Conservation (phyloP, 2,113 vertebrate genomes). For the Hypomesus transpacificus region DNA sequence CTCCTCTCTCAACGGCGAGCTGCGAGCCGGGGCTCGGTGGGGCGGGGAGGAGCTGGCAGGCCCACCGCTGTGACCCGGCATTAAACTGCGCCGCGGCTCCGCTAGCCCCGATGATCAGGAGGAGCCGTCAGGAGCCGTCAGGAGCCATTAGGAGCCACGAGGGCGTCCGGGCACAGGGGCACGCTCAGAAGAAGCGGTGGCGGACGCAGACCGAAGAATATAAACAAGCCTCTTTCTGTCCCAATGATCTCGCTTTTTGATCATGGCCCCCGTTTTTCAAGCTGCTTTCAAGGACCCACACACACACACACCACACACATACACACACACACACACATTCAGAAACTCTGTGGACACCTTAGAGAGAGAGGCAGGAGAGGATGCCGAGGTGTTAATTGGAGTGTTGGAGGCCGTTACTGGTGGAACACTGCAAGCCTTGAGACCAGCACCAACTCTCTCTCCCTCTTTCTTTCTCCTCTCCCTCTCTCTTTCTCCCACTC, state of each 20-base stretch:
- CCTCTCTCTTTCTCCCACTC: background rate
- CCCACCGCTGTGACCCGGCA: background rate
- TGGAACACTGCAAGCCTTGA: conserved; percentile 23
- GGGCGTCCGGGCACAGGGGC: background rate
- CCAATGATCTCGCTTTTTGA: background rate
- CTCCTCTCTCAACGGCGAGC: background rate
- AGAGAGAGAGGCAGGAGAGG: conserved; percentile 5
- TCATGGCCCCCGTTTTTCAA: background rate
- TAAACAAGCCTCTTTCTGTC: background rate
- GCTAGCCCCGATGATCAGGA: background rate
- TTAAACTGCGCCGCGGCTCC: background rate
- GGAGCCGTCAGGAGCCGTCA: background rate
- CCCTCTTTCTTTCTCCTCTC: no score
- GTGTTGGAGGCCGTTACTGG: conserved; percentile 13
- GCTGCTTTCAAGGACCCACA: background rate
- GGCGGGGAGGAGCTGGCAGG: background rate
- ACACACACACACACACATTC: no score
- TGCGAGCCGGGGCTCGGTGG: no score
- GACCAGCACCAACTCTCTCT: background rate
- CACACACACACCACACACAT: no score
- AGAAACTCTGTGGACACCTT: no score
- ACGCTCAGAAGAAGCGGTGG: background rate
- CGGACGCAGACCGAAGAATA: background rate
- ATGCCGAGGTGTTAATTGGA: conserved; percentile 41
- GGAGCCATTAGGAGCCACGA: background rate